Evolutionary conservation across 2,888 invertebrate species (phyloP).

Genomic region (Sicus ferrugineus): DNA sequence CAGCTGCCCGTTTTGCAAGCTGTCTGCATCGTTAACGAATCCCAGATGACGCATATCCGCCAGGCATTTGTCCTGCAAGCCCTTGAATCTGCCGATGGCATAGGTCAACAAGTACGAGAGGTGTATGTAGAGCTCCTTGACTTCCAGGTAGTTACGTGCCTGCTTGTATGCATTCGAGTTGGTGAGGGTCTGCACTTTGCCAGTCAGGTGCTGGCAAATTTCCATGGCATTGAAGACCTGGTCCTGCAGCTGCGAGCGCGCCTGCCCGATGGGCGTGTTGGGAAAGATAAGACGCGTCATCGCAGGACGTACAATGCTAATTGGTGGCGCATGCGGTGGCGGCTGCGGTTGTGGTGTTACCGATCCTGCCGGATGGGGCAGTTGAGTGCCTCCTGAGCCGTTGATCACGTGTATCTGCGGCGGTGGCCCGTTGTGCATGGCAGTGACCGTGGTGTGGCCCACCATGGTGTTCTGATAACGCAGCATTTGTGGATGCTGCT

Average conservation of each 20-base stretch:
- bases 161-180: slow-evolving; percentile 64
- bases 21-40: slow-evolving; percentile 61
- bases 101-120: slow-evolving; percentile 63
- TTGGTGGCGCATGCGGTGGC: slow-evolving; percentile 14
- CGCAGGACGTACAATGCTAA: slow-evolving; percentile 41
- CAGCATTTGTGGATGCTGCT: slow-evolving; percentile 46
- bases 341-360: slow-evolving; percentile 1
- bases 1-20: slow-evolving; percentile 61
- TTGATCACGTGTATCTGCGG: slow-evolving; percentile 44
- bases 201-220: slow-evolving; percentile 62
- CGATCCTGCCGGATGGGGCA: slow-evolving; percentile 31
- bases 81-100: slow-evolving; percentile 63
- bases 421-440: slow-evolving; percentile 39
- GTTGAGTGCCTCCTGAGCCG: slow-evolving; percentile 35
- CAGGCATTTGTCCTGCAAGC: slow-evolving; percentile 62
- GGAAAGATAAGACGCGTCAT: slow-evolving; percentile 57
- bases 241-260: slow-evolving; percentile 59
- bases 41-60: slow-evolving; percentile 63
- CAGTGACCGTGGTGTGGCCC: slow-evolving; percentile 32
- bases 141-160: slow-evolving; percentile 58
- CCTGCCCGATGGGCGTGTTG: slow-evolving; percentile 56
- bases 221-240: slow-evolving; percentile 63
- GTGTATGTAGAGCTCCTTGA: slow-evolving; percentile 64
- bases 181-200: slow-evolving; percentile 62
- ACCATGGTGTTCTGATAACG: slow-evolving; percentile 30